Percentiles rank a stretch among this genome's conserved stretches.
Conservation (phyloP, 2,113 vertebrate genomes). For the Hippolais icterina region DNA sequence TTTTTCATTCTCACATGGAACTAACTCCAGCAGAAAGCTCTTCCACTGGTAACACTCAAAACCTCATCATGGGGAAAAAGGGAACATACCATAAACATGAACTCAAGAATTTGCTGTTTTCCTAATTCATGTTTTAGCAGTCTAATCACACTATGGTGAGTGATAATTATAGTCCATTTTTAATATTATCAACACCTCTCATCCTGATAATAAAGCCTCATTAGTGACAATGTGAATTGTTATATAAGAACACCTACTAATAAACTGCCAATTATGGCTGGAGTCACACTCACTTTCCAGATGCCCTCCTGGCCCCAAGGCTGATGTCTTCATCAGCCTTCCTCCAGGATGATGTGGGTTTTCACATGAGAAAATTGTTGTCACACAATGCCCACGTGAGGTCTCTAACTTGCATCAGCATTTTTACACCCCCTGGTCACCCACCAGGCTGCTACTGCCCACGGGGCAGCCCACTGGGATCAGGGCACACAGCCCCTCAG, state of each 20-base stretch:
- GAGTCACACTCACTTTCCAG: accelerated
- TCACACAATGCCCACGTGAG: accelerated
- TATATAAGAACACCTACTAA: not conserved
- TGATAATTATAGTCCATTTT: not conserved
- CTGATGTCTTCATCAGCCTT: not conserved
- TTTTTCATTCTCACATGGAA: not conserved
- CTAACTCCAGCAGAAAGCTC: not conserved
- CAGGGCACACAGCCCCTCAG: accelerated
- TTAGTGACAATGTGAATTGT: not conserved
- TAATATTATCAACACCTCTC: not conserved
- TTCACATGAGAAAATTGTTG: accelerated
- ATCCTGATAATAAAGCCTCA: not conserved
- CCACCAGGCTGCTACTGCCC: not conserved
- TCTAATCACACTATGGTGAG: not conserved
- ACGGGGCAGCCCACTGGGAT: accelerated
- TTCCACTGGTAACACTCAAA: not conserved
- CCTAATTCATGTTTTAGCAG: not conserved
- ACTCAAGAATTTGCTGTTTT: not conserved
- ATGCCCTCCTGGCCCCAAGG: not conserved
- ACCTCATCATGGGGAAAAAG: not conserved
- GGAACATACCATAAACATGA: not conserved
- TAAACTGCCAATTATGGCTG: not conserved
- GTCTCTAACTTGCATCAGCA: not conserved
- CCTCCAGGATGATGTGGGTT: not conserved
- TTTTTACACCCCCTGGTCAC: not conserved